Evolutionary conservation across 35 echinoderm and acorn worm species (phyloP).

Genomic region (Eucidaris tribuloides): DNA sequence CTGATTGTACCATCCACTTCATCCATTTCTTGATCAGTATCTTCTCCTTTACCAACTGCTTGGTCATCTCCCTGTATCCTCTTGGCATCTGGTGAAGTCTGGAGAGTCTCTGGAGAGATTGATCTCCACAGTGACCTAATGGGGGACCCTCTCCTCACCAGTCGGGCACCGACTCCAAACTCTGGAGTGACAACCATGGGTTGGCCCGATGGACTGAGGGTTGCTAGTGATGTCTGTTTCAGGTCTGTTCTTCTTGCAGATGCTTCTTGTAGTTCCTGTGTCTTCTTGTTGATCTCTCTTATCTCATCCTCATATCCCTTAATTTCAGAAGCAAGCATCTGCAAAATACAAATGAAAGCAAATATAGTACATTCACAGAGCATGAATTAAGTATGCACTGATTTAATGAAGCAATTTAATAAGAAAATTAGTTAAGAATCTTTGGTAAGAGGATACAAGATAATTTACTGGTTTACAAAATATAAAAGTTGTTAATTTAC

Average conservation of each 20-base stretch:
- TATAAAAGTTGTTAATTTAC: no score
- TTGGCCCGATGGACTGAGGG: conserved; percentile 41
- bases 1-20: background rate
- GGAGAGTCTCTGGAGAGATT: conserved; percentile 28
- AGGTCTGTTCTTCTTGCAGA: conserved; percentile 35
- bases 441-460: no score
- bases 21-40: background rate
- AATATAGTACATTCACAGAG: background rate
- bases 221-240: conserved; percentile 38
- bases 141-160: conserved; percentile 32
- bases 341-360: conserved; percentile 10
- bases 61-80: background rate
- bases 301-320: conserved; percentile 75
- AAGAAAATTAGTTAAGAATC: no score
- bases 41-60: background rate
- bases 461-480: no score
- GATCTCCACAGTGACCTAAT: conserved; percentile 17
- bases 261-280: conserved; percentile 57
- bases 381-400: no score
- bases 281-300: conserved; percentile 53
- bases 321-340: conserved; percentile 73
- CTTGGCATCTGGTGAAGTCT: conserved; percentile 24
- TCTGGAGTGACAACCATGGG: conserved; percentile 45
- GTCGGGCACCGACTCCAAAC: conserved; percentile 55
- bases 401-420: no score